A percentile compares a stretch with the other conserved stretches of the same genome.
These are phyloP conservation scores for Varanus komodoensis DNA, from an alignment of 2,113 vertebrate genomes.

Conservation along the genomic window DNA sequence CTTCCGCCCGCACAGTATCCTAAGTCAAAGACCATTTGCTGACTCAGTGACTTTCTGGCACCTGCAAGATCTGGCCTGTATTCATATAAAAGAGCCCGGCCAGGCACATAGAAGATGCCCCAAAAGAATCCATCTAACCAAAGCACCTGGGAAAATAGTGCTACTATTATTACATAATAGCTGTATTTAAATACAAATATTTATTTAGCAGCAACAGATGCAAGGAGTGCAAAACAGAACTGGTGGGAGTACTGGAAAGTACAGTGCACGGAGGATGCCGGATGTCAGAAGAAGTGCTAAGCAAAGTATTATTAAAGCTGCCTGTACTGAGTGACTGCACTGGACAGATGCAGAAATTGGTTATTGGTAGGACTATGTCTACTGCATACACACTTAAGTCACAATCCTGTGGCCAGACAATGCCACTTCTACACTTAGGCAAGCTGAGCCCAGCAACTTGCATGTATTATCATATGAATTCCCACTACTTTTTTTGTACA, in stretches of 20 bases:
- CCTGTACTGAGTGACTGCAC: no score
- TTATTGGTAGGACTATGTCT: neutral
- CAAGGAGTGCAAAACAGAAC: neutral
- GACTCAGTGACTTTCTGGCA: slow-evolving; percentile 1
- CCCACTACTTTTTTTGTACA: neutral
- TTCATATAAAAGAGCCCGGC: neutral
- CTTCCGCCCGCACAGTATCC: neutral
- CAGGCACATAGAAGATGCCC: neutral
- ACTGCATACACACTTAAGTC: neutral
- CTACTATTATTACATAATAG: neutral
- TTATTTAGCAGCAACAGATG: neutral
- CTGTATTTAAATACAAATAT: neutral
- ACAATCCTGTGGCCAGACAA: neutral
- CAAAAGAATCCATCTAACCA: neutral
- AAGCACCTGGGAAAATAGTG: neutral
- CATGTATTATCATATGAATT: no score
- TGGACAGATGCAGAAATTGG: neutral
- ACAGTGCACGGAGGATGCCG: neutral
- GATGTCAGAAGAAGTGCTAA: neutral
- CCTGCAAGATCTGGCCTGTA: neutral
- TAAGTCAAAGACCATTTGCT: neutral
- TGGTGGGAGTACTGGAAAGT: neutral
- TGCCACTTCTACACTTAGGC: neutral
- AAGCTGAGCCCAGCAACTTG: neutral
- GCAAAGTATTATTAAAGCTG: neutral